Evolutionary conservation across 2,888 invertebrate genomes (phyloP).

Genomic region (Callosobruchus maculatus): DNA sequence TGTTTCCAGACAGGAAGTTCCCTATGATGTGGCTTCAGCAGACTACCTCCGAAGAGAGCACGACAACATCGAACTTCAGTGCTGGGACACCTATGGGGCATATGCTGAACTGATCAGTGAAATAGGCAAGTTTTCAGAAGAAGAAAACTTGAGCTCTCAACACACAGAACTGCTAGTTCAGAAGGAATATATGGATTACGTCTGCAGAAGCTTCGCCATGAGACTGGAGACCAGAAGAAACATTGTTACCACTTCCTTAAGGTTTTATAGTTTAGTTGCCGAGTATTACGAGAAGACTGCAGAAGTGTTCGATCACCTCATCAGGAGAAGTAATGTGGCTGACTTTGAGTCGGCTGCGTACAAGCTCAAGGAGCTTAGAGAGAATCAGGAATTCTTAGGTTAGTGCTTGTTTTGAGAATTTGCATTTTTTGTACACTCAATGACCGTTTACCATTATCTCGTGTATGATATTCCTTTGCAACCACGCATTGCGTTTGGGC

Average conservation of each 20-base stretch:
- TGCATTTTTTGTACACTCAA: no score
- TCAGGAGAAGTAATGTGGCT: conserved; percentile 59
- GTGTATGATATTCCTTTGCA: no score
- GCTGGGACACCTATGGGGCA: conserved; percentile 74
- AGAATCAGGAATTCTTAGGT: conserved; percentile 61
- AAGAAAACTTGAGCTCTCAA: conserved; percentile 43
- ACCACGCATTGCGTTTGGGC: no score
- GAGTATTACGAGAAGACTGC: conserved; percentile 68
- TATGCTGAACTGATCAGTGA: conserved; percentile 75
- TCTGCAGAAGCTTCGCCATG: conserved; percentile 72
- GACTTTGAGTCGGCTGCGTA: conserved; percentile 56
- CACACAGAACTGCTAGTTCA: conserved; percentile 67
- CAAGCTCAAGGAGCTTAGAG: conserved; percentile 58
- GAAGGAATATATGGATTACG: conserved; percentile 78
- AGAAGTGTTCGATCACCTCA: conserved; percentile 63
- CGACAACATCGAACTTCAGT: conserved; percentile 70
- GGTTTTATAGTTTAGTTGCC: conserved; percentile 72
- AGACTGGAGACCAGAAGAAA: conserved; percentile 67
- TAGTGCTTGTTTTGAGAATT: conserved; percentile 26
- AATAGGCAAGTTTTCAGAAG: conserved; percentile 58
- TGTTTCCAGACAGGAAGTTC: conserved; percentile 58
- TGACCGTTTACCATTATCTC: no score
- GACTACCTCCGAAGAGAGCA: conserved; percentile 70
- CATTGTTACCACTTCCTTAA: conserved; percentile 68
- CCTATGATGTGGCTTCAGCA: conserved; percentile 68